phyloP scores from a whole-genome alignment of 2,888 invertebrate species.

The Iphiclides podalirius region DNA sequence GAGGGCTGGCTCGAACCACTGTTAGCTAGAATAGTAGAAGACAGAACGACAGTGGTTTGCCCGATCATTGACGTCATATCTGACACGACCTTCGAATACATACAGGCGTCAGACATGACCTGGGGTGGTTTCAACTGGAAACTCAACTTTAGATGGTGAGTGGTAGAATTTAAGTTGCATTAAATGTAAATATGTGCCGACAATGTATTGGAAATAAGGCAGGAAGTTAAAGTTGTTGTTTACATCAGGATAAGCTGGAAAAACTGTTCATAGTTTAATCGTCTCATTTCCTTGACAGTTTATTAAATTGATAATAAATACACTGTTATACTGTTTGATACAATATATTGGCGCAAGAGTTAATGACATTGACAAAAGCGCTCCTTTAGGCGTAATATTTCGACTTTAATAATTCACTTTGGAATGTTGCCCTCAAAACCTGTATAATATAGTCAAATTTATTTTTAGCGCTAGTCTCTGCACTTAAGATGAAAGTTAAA shows the following conservation, averaged over 20 bases:
- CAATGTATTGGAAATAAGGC: not conserved
- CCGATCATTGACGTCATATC: slow-evolving; percentile 99
- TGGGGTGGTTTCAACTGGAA: slow-evolving; percentile 99
- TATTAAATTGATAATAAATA: too few relatives aligned
- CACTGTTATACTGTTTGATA: too few relatives aligned
- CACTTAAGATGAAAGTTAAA: too few relatives aligned
- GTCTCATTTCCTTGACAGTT: slow-evolving; percentile 10
- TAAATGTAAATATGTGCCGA: not conserved
- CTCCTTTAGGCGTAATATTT: too few relatives aligned
- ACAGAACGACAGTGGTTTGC: slow-evolving; percentile 96
- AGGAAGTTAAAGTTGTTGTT: slow-evolving; percentile 13
- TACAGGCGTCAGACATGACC: slow-evolving; percentile 99
- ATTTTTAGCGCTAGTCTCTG: too few relatives aligned
- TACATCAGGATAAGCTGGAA: slow-evolving; percentile 4
- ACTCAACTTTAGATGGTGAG: slow-evolving; percentile 97
- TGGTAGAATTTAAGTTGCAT: slow-evolving; percentile 25
- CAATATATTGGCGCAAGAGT: too few relatives aligned
- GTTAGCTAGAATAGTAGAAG: slow-evolving; percentile 93
- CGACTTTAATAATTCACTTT: too few relatives aligned
- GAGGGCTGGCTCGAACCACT: slow-evolving; percentile 99
- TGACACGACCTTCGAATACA: slow-evolving; percentile 99
- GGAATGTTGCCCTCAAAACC: too few relatives aligned
- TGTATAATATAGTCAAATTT: too few relatives aligned
- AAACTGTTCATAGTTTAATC: not conserved
- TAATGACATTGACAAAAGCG: too few relatives aligned